These are phyloP conservation scores for Erpornis zantholeuca DNA, from an alignment of 2,113 vertebrate genomes.

Conservation along the genomic window DNA sequence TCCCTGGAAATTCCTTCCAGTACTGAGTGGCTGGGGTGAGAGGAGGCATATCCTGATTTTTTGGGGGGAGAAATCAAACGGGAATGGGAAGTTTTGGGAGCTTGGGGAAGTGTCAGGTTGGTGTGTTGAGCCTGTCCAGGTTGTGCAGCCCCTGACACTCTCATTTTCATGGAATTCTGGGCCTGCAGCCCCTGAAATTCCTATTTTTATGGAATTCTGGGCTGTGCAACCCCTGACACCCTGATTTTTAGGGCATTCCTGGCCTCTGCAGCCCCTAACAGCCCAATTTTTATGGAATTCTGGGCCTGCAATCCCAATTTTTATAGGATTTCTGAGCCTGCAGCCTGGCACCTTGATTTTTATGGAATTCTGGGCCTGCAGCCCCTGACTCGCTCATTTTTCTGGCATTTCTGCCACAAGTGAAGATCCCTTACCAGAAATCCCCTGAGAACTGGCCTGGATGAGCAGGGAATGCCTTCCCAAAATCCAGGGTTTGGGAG, in stretches of 20 bases:
- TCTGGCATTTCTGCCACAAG: neutral
- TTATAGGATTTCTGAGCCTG: neutral
- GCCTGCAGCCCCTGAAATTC: too few species aligned
- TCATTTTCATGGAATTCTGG: neutral
- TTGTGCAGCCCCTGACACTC: neutral
- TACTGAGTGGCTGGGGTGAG: neutral
- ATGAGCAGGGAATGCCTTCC: neutral
- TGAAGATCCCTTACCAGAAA: neutral
- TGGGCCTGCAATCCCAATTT: neutral
- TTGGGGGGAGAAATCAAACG: neutral
- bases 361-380: neutral
- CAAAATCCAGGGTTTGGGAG: accelerated
- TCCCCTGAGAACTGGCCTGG: neutral
- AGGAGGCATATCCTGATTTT: neutral
- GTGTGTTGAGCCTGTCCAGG: neutral
- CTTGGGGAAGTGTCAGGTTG: neutral
- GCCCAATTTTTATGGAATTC: neutral
- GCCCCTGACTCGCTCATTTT: neutral
- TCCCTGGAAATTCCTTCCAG: neutral
- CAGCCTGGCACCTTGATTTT: neutral
- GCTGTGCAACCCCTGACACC: accelerated
- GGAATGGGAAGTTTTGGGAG: neutral
- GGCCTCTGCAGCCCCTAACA: too few species aligned
- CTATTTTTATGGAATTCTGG: neutral
- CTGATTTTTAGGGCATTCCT: accelerated